These are phyloP conservation scores for Chrysolina haemoptera DNA, from an alignment of 2,888 invertebrate species.

Conservation along the genomic window DNA sequence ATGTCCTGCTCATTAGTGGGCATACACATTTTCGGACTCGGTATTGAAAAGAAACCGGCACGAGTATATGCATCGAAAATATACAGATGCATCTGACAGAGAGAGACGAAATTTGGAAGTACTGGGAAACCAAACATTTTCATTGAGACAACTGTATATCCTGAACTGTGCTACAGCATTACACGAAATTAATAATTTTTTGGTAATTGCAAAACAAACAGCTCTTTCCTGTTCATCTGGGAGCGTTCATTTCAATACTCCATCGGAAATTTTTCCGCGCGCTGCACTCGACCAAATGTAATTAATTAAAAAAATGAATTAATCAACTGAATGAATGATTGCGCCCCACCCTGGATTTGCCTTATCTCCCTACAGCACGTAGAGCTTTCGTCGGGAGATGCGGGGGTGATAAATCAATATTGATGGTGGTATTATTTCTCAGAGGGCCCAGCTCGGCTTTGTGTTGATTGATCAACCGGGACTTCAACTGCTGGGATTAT, in stretches of 20 bases:
- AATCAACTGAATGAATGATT: constrained; percentile 14
- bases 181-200: constrained; percentile 1
- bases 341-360: constrained; percentile 18
- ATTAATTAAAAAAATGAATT: constrained; percentile 24
- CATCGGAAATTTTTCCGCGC: constrained; percentile 1
- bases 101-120: too few species aligned
- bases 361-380: constrained; percentile 22
- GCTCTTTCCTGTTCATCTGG: background rate
- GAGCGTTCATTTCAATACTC: constrained; percentile 6
- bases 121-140: background rate
- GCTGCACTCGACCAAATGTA: constrained; percentile 19
- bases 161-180: background rate
- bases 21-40: too few species aligned
- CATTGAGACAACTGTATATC: background rate
- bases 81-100: too few species aligned
- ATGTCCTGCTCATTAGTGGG: too few species aligned
- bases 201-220: constrained; percentile 2
- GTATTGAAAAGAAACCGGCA: too few species aligned
- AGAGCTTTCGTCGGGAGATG: constrained; percentile 20
- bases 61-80: too few species aligned
- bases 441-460: constrained; percentile 14
- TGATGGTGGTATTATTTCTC: constrained; percentile 23
- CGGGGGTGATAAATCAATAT: constrained; percentile 23
- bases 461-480: constrained; percentile 23
- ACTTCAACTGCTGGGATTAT: constrained; percentile 14